phyloP scores from a whole-genome alignment of 2,113 vertebrate genomes.

The Campylomormyrus numenius region DNA sequence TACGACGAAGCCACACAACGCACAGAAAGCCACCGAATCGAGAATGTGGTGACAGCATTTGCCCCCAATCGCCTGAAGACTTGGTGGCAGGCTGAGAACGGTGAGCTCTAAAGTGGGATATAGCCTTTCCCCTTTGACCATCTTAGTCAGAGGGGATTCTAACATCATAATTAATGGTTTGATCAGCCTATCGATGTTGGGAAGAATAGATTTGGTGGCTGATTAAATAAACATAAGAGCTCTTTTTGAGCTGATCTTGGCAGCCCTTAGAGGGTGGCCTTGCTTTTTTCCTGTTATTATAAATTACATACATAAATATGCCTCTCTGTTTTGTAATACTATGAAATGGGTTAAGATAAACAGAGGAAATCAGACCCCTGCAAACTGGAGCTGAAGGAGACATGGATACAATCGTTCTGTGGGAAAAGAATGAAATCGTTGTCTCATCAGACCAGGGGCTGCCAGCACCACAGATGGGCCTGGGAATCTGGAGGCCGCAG shows the following conservation, averaged over 20 bases:
- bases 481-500: slow-evolving; percentile 22
- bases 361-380: background rate
- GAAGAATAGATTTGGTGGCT: slow-evolving; percentile 22
- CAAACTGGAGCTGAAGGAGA: background rate
- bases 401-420: slow-evolving; percentile 18
- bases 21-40: slow-evolving; percentile 76
- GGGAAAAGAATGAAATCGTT: slow-evolving; percentile 14
- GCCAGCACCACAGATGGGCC: slow-evolving; percentile 29
- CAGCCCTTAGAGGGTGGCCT: slow-evolving; percentile 3
- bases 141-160: slow-evolving; percentile 31
- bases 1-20: slow-evolving; percentile 63
- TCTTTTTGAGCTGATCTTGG: slow-evolving; percentile 23
- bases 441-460: slow-evolving; percentile 22
- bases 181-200: slow-evolving; percentile 26
- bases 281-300: background rate
- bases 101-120: slow-evolving; percentile 54
- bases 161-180: slow-evolving; percentile 26
- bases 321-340: background rate
- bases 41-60: slow-evolving; percentile 91
- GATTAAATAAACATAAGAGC: background rate
- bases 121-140: background rate
- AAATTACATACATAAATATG: background rate
- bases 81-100: slow-evolving; percentile 98
- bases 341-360: background rate
- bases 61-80: slow-evolving; percentile 88